Evolutionary conservation across 1,140 invertebrate genomes (phyloP), one percentile per base, ranked within the genome.

Genomic region (Hyles euphorbiae): DNA sequence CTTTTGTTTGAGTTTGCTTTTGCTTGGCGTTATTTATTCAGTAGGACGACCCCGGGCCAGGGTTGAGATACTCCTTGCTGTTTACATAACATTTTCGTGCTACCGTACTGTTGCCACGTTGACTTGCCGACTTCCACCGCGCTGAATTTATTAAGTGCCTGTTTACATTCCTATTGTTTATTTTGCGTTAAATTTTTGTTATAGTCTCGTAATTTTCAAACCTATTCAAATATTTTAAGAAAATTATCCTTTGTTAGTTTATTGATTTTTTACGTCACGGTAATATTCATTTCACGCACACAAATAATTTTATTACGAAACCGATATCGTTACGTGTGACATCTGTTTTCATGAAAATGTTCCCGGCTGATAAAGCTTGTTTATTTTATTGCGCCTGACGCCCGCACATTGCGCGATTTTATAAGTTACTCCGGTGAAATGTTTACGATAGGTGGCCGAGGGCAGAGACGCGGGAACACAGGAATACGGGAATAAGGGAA

Each of bases 1-100:
- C 80, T 87, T 85, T 84, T 87, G 82, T 85, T 87, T 87, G 84
- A 83, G 82, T 83, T 87, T 82, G 79, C 76, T 81, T 82, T 81
- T 68, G 72, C 79, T 76, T 66, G 64, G 67, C 73, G 78, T 81
- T 85, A 87, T 87, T 83, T 87, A 83, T 84, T 83, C 80, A 87
- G 78, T 68, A 77, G 79, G 72, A 76, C 76, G 78, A 83, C 80
- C 81, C 77, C 58, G 56, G 82, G 78, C 71, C 73, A 78, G 74
- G 64, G 70, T 71, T 68, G 69, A 75, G 82, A 86, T 76, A 81
- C 68, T 56, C 70, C 65, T 48, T 5, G 55, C 61, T 83, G 81
- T 87, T 87, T 81, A 87, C 80, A 83, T 77, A 84, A 83, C 80
- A 87, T 83, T 86, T 84, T 82, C 81, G 80, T 79, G 71, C 76